Conservation (phyloP, 1,140 invertebrate genomes). For the Hyphantria cunea region DNA sequence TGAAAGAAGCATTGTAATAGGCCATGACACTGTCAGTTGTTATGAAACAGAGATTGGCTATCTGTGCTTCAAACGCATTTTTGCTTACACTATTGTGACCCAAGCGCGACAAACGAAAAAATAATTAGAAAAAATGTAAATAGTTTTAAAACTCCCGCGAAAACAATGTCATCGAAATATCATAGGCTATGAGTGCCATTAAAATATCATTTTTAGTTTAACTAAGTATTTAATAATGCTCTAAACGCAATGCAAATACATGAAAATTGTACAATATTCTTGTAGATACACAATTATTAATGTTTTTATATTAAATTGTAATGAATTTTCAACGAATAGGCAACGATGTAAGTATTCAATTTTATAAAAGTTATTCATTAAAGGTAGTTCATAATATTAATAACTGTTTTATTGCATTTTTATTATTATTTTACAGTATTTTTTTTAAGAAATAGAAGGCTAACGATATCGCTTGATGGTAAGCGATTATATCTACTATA, state of each 20-base stretch:
- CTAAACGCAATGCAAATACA: slow-evolving; percentile 15
- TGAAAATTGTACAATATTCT: slow-evolving; percentile 26
- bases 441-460: too few species aligned
- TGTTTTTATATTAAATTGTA: slow-evolving; percentile 13
- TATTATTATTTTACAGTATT: too few species aligned
- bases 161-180: slow-evolving; percentile 47
- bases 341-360: slow-evolving; percentile 27
- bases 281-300: slow-evolving; percentile 18
- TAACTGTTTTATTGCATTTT: too few species aligned
- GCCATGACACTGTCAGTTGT: too few species aligned
- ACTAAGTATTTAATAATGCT: too few species aligned
- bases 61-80: too few species aligned
- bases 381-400: slow-evolving; percentile 23
- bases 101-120: slow-evolving; percentile 1
- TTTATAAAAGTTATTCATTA: slow-evolving; percentile 27
- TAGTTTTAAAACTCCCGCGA: slow-evolving; percentile 14
- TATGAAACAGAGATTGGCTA: too few species aligned
- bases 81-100: background rate
- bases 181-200: slow-evolving; percentile 79
- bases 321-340: slow-evolving; percentile 24
- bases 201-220: slow-evolving; percentile 55
- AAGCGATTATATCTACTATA: too few species aligned
- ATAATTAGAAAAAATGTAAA: slow-evolving; percentile 36
- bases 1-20: background rate
- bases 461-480: too few species aligned